These are phyloP conservation scores for Tachyglossus aculeatus DNA, from an alignment of 2,797 vertebrate genomes.

Conservation along the genomic window DNA sequence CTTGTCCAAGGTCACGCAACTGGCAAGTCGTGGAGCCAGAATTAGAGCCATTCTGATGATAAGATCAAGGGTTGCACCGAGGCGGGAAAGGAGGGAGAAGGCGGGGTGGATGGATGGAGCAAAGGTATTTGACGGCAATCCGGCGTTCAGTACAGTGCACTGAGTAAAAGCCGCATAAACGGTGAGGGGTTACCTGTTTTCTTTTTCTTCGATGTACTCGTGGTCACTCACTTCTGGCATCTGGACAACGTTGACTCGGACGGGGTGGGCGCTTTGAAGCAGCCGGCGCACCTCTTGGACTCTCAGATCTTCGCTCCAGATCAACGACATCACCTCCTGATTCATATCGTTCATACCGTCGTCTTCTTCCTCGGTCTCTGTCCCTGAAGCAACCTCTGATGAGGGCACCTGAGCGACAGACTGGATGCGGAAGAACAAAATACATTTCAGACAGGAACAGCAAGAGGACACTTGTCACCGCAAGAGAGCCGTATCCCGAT, in stretches of 20 bases:
- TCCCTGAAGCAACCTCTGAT: slow-evolving; percentile 83
- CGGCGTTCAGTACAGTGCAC: no score
- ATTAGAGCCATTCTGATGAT: no score
- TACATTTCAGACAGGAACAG: neutral
- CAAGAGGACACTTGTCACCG: neutral
- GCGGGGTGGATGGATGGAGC: no score
- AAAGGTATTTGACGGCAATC: no score
- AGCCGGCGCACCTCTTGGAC: slow-evolving; percentile 93
- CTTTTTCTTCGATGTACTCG: slow-evolving; percentile 97
- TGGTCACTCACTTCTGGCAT: slow-evolving; percentile 96
- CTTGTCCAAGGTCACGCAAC: no score
- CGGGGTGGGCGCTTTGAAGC: slow-evolving; percentile 93
- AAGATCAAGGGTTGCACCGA: no score
- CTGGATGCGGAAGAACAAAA: slow-evolving; percentile 3
- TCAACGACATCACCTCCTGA: slow-evolving; percentile 91
- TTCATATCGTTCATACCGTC: slow-evolving; percentile 98
- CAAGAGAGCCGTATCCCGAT: fast-evolving
- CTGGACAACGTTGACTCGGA: slow-evolving; percentile 92
- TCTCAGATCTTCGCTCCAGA: slow-evolving; percentile 94
- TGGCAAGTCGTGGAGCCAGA: no score
- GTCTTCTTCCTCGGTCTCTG: slow-evolving; percentile 93
- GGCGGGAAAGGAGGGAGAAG: no score
- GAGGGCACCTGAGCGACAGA: slow-evolving; percentile 83
- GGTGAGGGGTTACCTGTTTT: slow-evolving; percentile 83
- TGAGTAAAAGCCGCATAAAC: no score